These are phyloP conservation scores for Andrena bucephala DNA, from an alignment of 2,888 invertebrate genomes.

Conservation along the genomic window DNA sequence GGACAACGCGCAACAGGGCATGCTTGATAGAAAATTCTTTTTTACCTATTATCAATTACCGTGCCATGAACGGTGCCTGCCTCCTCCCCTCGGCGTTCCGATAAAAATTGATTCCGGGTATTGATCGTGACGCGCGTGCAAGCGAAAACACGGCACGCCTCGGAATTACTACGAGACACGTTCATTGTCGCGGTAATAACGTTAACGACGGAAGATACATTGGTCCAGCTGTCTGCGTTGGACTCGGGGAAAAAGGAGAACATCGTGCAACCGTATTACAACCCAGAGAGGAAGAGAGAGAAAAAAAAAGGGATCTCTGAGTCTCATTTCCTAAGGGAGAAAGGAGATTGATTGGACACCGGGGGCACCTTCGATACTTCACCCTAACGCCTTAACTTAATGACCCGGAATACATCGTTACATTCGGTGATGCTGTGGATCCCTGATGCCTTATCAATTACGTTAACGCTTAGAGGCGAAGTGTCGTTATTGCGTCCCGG, in stretches of 20 bases:
- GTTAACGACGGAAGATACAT: constrained; percentile 37
- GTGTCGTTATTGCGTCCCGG: constrained; percentile 37
- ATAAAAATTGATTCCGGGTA: constrained; percentile 40
- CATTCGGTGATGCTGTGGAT: constrained; percentile 46
- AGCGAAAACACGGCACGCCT: constrained; percentile 7
- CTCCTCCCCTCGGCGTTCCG: not conserved
- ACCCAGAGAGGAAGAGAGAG: constrained; percentile 14
- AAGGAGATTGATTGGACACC: constrained; percentile 58
- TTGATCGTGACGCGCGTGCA: constrained; percentile 5
- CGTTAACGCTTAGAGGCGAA: constrained; percentile 21
- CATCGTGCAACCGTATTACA: constrained; percentile 27
- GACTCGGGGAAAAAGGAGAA: not conserved
- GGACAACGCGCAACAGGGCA: not conserved
- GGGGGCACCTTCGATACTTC: constrained; percentile 55
- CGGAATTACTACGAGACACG: constrained; percentile 27
- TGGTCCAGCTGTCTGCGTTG: not conserved
- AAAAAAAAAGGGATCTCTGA: constrained; percentile 55
- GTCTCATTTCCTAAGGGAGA: constrained; percentile 66
- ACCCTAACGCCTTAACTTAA: constrained; percentile 63
- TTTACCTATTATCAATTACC: constrained; percentile 38
- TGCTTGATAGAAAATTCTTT: constrained; percentile 40
- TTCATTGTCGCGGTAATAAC: constrained; percentile 44
- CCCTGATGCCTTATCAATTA: constrained; percentile 51
- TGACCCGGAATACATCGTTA: constrained; percentile 61
- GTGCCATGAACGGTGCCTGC: constrained; percentile 36